phyloP scores from a whole-genome alignment of 2,113 vertebrate genomes.

The Empidonax traillii region DNA sequence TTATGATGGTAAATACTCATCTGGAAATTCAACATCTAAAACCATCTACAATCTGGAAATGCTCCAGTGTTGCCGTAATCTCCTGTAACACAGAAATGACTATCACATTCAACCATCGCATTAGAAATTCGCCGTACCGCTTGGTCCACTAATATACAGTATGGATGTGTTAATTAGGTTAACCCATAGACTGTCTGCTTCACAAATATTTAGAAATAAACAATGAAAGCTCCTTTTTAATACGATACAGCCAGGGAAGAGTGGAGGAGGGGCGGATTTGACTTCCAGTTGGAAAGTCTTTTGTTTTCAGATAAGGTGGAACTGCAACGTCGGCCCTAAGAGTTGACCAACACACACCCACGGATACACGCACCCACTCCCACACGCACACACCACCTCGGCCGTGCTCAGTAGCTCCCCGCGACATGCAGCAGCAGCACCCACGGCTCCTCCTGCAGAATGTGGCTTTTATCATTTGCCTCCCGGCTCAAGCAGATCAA shows the following conservation, averaged over 20 bases:
- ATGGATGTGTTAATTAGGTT: conserved; percentile 74
- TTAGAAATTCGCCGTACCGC: conserved; percentile 52
- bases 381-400: neutral
- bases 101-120: conserved; percentile 65
- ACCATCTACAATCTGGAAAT: conserved; percentile 70
- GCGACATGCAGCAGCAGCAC: neutral
- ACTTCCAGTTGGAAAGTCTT: conserved; percentile 12
- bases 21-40: conserved; percentile 77
- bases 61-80: conserved; percentile 75
- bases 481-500: neutral
- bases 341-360: neutral
- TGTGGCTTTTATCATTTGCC: accelerated
- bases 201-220: conserved; percentile 76
- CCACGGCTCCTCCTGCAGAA: neutral
- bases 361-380: neutral
- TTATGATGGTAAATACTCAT: conserved; percentile 79
- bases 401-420: neutral
- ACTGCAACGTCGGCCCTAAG: neutral
- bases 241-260: neutral
- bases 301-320: conserved; percentile 52
- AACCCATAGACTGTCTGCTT: conserved; percentile 68
- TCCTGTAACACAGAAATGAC: conserved; percentile 69
- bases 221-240: conserved; percentile 40
- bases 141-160: conserved; percentile 67
- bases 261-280: neutral